Evolutionary conservation across 2,888 invertebrate genomes (phyloP).

Genomic region (Sphaeridia pumilis): DNA sequence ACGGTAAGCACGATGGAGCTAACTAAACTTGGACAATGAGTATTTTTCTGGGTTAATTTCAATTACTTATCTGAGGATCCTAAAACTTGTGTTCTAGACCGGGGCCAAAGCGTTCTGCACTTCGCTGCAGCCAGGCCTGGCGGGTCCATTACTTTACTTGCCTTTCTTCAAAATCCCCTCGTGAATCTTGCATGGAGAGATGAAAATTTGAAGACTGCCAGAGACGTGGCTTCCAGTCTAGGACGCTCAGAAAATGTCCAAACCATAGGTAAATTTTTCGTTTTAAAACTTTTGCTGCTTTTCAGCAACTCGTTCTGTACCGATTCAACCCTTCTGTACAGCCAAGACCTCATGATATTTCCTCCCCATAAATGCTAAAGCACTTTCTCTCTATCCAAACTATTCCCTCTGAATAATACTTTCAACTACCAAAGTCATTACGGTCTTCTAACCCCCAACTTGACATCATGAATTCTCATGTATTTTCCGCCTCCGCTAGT

Average conservation of each 20-base stretch:
- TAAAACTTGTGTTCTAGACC: constrained; percentile 47
- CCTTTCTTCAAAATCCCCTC: constrained; percentile 65
- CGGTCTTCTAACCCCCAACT: too few relatives aligned
- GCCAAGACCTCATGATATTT: too few relatives aligned
- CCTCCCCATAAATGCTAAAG: too few relatives aligned
- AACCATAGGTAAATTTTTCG: constrained; percentile 64
- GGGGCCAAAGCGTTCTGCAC: constrained; percentile 79
- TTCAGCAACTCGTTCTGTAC: too few relatives aligned
- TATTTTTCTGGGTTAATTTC: not conserved
- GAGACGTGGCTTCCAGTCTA: constrained; percentile 72
- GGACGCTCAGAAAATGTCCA: constrained; percentile 64
- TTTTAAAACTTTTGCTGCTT: too few relatives aligned
- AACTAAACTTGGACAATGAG: not conserved
- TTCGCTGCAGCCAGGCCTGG: constrained; percentile 75
- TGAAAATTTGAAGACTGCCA: constrained; percentile 71
- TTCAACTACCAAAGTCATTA: too few relatives aligned
- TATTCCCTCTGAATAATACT: too few relatives aligned
- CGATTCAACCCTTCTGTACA: too few relatives aligned
- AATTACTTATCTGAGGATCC: too few relatives aligned
- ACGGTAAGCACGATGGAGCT: constrained; percentile 12
- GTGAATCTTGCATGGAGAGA: constrained; percentile 71
- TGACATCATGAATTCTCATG: too few relatives aligned
- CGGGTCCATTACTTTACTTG: constrained; percentile 64
- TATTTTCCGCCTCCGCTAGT: too few relatives aligned
- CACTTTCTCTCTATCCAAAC: too few relatives aligned